Conservation (phyloP, 2,888 invertebrate genomes). For the Glyphotaelius pellucidus region DNA sequence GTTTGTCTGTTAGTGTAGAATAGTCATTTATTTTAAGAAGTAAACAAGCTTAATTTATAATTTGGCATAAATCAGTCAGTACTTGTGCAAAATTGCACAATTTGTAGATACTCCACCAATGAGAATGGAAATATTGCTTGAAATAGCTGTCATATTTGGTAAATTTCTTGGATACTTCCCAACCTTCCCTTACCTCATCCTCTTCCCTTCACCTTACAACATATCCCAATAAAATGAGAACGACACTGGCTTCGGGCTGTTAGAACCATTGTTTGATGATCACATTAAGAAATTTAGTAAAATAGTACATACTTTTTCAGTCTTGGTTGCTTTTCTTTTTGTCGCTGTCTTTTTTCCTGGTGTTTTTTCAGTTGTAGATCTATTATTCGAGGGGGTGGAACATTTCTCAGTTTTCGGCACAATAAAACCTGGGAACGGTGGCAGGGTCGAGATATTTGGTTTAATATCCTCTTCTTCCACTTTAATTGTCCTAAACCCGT, state of each 20-base stretch:
- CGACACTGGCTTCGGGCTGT: too few relatives aligned
- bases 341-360: constrained; percentile 73
- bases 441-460: constrained; percentile 69
- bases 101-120: too few relatives aligned
- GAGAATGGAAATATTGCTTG: too few relatives aligned
- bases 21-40: neutral
- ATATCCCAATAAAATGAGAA: too few relatives aligned
- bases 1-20: neutral
- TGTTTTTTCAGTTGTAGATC: constrained; percentile 44
- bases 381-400: constrained; percentile 31
- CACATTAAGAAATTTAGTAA: neutral
- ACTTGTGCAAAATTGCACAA: too few relatives aligned
- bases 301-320: constrained; percentile 74
- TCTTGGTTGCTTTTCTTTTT: constrained; percentile 79
- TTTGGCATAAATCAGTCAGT: too few relatives aligned
- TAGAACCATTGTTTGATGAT: too few relatives aligned
- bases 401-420: constrained; percentile 61
- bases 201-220: too few relatives aligned
- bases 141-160: too few relatives aligned
- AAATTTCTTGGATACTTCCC: too few relatives aligned
- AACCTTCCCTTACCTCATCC: too few relatives aligned
- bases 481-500: constrained; percentile 80
- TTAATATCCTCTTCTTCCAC: constrained; percentile 71
- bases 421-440: constrained; percentile 69
- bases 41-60: too few relatives aligned